Evolutionary conservation across 2,113 vertebrate genomes (phyloP).

Genomic region (Pionites leucogaster): DNA sequence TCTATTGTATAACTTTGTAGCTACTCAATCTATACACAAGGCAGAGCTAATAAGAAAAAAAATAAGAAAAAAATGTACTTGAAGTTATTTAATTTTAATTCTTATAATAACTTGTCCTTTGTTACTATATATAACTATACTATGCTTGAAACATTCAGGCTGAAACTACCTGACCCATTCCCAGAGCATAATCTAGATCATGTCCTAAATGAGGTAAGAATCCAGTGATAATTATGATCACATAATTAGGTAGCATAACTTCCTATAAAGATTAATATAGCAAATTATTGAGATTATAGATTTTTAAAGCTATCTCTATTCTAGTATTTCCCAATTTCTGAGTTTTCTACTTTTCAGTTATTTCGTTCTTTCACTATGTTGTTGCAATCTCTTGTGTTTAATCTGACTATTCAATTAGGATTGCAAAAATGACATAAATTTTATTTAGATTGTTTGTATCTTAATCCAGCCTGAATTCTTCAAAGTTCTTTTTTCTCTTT

Average conservation of each 20-base stretch:
- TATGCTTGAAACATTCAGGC: background rate
- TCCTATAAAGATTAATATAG: background rate
- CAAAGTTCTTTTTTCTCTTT: background rate
- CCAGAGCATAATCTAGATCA: background rate
- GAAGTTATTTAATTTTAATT: background rate
- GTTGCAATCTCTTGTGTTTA: background rate
- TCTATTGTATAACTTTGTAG: background rate
- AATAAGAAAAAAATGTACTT: background rate
- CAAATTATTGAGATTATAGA: background rate
- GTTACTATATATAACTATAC: background rate
- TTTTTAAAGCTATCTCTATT: background rate
- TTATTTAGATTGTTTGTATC: background rate
- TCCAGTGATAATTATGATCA: background rate
- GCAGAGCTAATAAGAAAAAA: background rate
- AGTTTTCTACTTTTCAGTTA: background rate
- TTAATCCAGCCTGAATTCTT: background rate
- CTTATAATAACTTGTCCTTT: background rate
- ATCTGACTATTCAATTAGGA: background rate
- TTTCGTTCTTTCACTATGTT: background rate
- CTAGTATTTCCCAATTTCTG: background rate
- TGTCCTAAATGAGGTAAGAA: background rate
- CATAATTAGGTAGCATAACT: background rate
- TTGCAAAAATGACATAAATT: background rate
- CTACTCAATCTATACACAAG: background rate
- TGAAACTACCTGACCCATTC: background rate